phyloP scores from a whole-genome alignment of 1,140 invertebrate genomes.

The Pogonognathellus flavescens region DNA sequence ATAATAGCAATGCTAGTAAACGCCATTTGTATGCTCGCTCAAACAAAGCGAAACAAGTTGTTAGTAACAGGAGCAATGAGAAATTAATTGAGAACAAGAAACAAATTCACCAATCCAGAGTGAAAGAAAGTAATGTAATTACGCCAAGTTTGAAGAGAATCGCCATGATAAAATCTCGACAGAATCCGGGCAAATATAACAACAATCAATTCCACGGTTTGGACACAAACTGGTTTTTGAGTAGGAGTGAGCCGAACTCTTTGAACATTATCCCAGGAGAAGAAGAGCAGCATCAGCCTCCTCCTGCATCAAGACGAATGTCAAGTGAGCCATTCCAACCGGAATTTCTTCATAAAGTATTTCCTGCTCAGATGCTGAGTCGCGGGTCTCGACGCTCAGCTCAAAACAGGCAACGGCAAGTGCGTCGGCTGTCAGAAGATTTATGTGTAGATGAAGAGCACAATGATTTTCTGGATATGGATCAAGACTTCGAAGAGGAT shows the following conservation, averaged over 20 bases:
- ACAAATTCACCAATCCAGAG: conserved; percentile 1
- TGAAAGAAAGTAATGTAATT: neutral
- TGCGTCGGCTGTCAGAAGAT: conserved; percentile 26
- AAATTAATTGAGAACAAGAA: conserved; percentile 34
- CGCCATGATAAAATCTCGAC: conserved; percentile 36
- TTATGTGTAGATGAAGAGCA: conserved; percentile 30
- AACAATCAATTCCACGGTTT: conserved; percentile 52
- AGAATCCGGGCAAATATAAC: conserved; percentile 21
- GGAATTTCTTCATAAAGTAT: conserved; percentile 48
- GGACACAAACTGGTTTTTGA: conserved; percentile 74
- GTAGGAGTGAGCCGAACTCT: conserved; percentile 83
- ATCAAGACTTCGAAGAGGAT: conserved; percentile 47
- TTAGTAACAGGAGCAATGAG: neutral
- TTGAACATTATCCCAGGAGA: conserved; percentile 71
- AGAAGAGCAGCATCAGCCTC: neutral
- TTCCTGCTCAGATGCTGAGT: conserved; percentile 34
- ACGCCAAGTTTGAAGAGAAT: conserved; percentile 36
- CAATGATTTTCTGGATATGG: conserved; percentile 37
- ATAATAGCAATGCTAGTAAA: conserved; percentile 35
- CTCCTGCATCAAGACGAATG: neutral
- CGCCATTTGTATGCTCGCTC: conserved; percentile 58
- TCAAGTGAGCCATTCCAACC: conserved; percentile 46
- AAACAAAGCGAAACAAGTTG: conserved; percentile 50
- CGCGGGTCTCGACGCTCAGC: conserved; percentile 7
- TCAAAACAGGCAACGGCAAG: conserved; percentile 34